phyloP scores from a whole-genome alignment of 2,888 invertebrate species.

The Coronaproctus castanopsis region DNA sequence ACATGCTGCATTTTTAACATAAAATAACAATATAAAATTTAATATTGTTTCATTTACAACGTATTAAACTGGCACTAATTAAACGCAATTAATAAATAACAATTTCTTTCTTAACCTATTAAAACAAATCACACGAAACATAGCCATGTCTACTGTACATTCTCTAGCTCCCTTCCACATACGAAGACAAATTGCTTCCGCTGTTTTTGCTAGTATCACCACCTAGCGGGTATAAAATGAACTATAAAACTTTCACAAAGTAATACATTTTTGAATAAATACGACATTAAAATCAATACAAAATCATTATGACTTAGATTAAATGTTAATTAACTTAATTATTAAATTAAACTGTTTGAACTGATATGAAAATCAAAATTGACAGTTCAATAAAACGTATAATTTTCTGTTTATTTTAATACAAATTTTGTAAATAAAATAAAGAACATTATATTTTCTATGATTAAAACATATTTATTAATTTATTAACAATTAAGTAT shows the following conservation, averaged over 20 bases:
- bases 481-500: no score
- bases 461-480: no score
- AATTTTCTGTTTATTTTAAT: no score
- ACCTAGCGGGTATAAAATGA: conserved; percentile 13
- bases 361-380: no score
- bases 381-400: no score
- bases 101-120: neutral
- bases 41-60: neutral
- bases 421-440: no score
- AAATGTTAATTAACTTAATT: no score
- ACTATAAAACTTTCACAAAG: neutral
- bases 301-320: no score
- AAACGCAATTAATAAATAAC: neutral
- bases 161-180: conserved; percentile 17
- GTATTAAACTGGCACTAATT: neutral
- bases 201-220: conserved; percentile 15
- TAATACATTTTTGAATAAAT: no score
- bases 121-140: neutral
- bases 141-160: conserved; percentile 21
- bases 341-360: no score
- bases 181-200: conserved; percentile 17
- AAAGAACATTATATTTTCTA: no score
- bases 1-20: conserved; percentile 13
- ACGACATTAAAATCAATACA: neutral
- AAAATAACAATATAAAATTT: conserved; percentile 12